Conservation (phyloP, 2,113 vertebrate genomes). For the Apteryx owenii region DNA sequence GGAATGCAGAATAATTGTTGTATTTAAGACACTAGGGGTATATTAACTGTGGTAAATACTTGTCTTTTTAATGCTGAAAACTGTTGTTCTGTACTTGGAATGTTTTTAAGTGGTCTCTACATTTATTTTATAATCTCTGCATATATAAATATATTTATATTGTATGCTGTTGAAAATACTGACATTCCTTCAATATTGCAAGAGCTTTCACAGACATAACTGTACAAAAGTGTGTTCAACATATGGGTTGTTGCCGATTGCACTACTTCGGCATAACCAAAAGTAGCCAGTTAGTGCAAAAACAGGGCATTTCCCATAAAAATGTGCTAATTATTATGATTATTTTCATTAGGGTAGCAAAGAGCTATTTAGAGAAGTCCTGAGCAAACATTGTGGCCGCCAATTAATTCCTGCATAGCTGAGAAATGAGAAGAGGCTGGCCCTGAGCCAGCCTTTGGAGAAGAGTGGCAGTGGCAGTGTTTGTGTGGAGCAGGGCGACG, state of each 20-base stretch:
- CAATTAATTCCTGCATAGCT: not conserved
- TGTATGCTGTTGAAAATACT: not conserved
- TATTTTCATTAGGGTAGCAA: not conserved
- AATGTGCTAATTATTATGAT: not conserved
- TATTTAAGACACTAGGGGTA: not conserved
- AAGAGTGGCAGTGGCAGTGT: not conserved
- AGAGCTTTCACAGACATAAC: not conserved
- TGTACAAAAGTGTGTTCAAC: accelerated
- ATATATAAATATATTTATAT: not conserved
- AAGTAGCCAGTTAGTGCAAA: not conserved
- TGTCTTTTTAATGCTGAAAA: not conserved
- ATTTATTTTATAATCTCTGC: not conserved
- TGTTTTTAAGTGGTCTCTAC: not conserved
- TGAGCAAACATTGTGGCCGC: not conserved
- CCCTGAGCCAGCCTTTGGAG: not conserved
- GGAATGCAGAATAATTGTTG: constrained; percentile 13
- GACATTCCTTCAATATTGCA: not conserved
- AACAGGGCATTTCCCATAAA: not conserved
- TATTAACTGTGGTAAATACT: not conserved
- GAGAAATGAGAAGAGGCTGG: not conserved
- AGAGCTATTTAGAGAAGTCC: not conserved
- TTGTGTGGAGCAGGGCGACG: not conserved
- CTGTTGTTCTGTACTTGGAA: not conserved
- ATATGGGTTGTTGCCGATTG: not conserved
- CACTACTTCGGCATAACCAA: not conserved